Base-by-base conservation (phyloP, 2,113 vertebrate genomes). In the Eolophus roseicapilla region DNA sequence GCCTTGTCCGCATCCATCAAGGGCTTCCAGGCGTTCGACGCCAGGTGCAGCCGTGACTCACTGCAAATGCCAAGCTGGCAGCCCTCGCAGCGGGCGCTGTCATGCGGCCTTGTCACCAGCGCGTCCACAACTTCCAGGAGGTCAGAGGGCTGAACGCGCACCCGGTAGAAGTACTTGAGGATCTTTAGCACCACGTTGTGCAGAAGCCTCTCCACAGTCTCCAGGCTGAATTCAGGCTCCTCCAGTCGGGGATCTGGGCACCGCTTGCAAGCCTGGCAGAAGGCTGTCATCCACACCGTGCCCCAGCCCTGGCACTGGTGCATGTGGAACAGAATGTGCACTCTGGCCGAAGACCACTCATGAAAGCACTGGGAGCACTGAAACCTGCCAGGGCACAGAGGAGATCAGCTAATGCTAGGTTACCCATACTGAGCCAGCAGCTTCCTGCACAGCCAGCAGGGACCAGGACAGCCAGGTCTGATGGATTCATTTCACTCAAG, bases 161-260 rank as follows among this genome's bases (percentile, higher is more conserved):
- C 75, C 0, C 71, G 31, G 23, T 99, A 99, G 96, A 98, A 98
- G 92, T 98, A 98, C 29, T 97, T 88, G 11, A 97, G 96, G 49
- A 99, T 98, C 95, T 98, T 99, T 75, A 96, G 85, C 79, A 99
- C 91, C 76, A 99, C 97, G 71, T 98, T 98, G 80, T 98, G 97
- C 89, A 99, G 91, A 70, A 99, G 93, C n/a, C 80, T 94, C 27
- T 97, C 80, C 4, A 98, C 19, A 93, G 98, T 98, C 11, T 98
- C 98, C 5, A 63, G 11, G 20, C 59, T 37, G 84, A 99, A 96
- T 2, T 23, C 17, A 1, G 98, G 98, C 50, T 96, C 67, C 41
- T 98, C 98, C 97, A 98, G 92, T 4, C 0, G 16, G 9, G 95
- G 33, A 0, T 73, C 8, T 2, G 78, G 47, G 33, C 98, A 98